Evolutionary conservation across 2,113 vertebrate genomes (phyloP).

Genomic region (Mesoclemmys tuberculata): DNA sequence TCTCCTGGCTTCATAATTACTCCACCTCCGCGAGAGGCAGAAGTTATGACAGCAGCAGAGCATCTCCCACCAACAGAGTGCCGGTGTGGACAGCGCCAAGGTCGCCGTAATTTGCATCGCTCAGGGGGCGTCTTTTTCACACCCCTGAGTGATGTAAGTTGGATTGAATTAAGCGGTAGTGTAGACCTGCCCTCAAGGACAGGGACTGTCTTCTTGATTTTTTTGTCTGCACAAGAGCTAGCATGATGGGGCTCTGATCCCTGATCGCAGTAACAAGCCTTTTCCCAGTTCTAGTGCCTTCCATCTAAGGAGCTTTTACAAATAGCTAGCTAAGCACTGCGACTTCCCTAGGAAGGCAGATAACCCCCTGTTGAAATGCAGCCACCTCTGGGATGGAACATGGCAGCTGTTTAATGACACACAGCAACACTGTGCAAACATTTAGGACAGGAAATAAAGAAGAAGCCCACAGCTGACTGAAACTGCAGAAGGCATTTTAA

Average conservation of each 20-base stretch:
- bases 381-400: not conserved
- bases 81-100: too few species aligned
- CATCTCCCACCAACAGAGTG: too few species aligned
- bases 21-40: too few species aligned
- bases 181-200: too few species aligned
- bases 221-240: not conserved
- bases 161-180: too few species aligned
- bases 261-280: not conserved
- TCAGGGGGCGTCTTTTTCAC: too few species aligned
- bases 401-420: not conserved
- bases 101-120: too few species aligned
- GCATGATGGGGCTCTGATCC: not conserved
- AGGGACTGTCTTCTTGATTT: not conserved
- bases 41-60: too few species aligned
- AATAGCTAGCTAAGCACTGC: not conserved
- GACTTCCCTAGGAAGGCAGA: slow-evolving; percentile 9
- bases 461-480: fast-evolving
- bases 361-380: not conserved
- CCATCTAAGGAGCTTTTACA: not conserved
- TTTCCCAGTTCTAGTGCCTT: slow-evolving; percentile 1
- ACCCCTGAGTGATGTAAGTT: too few species aligned
- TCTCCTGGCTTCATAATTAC: too few species aligned
- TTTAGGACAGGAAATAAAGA: not conserved
- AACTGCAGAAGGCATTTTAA: fast-evolving
- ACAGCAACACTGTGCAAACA: not conserved